Evolutionary conservation across 2,113 vertebrate species (phyloP).

Genomic region (Gavia stellata): DNA sequence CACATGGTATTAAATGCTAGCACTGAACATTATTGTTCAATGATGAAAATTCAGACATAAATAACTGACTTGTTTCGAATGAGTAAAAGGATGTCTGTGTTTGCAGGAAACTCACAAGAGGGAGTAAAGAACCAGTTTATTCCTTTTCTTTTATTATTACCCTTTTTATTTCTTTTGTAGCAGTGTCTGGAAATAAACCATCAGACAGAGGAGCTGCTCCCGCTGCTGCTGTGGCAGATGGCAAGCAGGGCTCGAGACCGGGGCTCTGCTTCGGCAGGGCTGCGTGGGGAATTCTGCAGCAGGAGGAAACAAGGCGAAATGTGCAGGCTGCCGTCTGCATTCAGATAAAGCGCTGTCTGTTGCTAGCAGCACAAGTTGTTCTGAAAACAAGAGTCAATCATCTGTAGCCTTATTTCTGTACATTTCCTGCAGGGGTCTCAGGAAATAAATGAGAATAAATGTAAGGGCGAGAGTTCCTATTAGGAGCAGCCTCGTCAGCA

Average conservation of each 20-base stretch:
- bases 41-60: slow-evolving; percentile 49
- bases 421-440: slow-evolving; percentile 46
- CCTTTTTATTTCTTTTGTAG: slow-evolving; percentile 6
- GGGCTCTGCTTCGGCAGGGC: background rate
- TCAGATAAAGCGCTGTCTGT: background rate
- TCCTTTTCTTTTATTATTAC: slow-evolving; percentile 3
- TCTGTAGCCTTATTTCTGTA: slow-evolving; percentile 46
- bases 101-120: slow-evolving; percentile 47
- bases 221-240: background rate
- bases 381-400: slow-evolving; percentile 36
- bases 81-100: slow-evolving; percentile 19
- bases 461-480: slow-evolving; percentile 50
- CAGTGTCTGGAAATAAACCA: background rate
- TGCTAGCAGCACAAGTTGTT: slow-evolving; percentile 23
- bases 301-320: background rate
- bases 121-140: slow-evolving; percentile 46
- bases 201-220: background rate
- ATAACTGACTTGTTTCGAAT: slow-evolving; percentile 11
- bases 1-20: slow-evolving; percentile 14
- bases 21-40: slow-evolving; percentile 7
- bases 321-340: background rate
- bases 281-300: background rate
- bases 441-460: slow-evolving; percentile 47
- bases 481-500: slow-evolving; percentile 63
- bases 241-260: background rate